Evolutionary conservation across 2,797 vertebrate genomes (phyloP), one percentile per base, ranked within the genome.

Genomic region (Acridotheres tristis): DNA sequence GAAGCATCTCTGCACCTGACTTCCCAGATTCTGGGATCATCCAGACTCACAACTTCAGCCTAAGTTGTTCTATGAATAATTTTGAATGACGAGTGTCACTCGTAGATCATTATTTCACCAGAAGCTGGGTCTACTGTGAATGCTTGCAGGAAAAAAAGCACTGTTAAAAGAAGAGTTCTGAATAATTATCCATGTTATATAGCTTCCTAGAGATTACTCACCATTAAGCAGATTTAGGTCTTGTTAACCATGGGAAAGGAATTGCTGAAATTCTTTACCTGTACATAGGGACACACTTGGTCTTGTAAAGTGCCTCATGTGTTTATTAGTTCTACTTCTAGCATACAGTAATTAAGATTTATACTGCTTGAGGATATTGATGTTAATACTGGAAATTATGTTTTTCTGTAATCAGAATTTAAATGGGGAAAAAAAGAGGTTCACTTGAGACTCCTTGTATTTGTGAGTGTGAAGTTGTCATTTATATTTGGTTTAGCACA

Each of bases 281-380:
- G 85, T 92, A 83, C 59, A 20, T 48, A 69, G 95, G 89, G 94
- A 96, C 62, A 81, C 69, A 62, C 71, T 94, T 73, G 55, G 42
- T 89, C 71, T 89, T 89, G 62, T 81, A 90, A 97, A 92, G 40
- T 50, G 89, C 76, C 81, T 86, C 48, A 8, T 75, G 76, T 16
- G 1, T 93, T 85, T 92, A 83, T 94, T 95, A 86, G 23, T n/a
- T n/a, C 61, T 67, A 53, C 76, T 94, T 87, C 62, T 15, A 80
- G 61, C 72, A 67, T 34, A 83, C 65, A 78, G 82, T 92, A 95
- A 96, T 97, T 96, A 96, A 96, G 95, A 95, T 88, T 97, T 85
- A 94, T 84, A 80, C 61, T 73, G 80, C 82, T 96, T 45, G 51
- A 89, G 85, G 83, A 91, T 93, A 77, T 95, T 95, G 84, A 90